Evolutionary conservation across 2,797 vertebrate species (phyloP).

Genomic region (Rhinichthys osculus): DNA sequence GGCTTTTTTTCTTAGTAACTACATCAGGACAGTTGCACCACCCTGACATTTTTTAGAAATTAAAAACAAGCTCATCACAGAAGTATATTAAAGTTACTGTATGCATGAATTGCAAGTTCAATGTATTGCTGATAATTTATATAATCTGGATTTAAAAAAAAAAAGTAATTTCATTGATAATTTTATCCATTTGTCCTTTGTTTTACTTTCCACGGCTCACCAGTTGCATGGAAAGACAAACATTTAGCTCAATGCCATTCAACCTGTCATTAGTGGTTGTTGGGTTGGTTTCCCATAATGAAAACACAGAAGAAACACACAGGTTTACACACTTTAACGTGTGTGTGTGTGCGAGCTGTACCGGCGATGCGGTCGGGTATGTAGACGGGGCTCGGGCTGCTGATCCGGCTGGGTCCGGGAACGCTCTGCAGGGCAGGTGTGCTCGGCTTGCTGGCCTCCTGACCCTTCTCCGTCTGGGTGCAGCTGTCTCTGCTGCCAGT

Average conservation of each 20-base stretch:
- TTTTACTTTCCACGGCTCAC: neutral
- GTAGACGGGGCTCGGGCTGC: slow-evolving; percentile 84
- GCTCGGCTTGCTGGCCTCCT: slow-evolving; percentile 83
- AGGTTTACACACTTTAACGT: neutral
- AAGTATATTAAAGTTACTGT: neutral
- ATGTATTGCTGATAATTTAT: neutral
- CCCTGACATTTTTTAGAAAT: neutral
- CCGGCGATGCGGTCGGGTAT: slow-evolving; percentile 89
- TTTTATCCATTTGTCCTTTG: neutral
- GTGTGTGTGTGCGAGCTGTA: slow-evolving; percentile 46
- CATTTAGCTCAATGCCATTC: neutral
- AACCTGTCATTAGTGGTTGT: neutral
- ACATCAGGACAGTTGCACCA: neutral
- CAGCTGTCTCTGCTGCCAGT: slow-evolving; percentile 96
- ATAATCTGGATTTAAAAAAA: no score
- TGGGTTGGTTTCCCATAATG: neutral
- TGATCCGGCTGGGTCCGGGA: slow-evolving; percentile 77
- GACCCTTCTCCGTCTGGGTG: slow-evolving; percentile 93
- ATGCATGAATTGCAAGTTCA: neutral
- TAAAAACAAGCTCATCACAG: neutral
- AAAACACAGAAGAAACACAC: neutral
- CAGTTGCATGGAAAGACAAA: neutral
- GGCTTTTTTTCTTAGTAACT: neutral
- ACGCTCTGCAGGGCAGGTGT: slow-evolving; percentile 78
- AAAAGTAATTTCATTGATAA: neutral